These are phyloP conservation scores for Diceros bicornis DNA, from an alignment of 2,797 vertebrate species.

Conservation along the genomic window DNA sequence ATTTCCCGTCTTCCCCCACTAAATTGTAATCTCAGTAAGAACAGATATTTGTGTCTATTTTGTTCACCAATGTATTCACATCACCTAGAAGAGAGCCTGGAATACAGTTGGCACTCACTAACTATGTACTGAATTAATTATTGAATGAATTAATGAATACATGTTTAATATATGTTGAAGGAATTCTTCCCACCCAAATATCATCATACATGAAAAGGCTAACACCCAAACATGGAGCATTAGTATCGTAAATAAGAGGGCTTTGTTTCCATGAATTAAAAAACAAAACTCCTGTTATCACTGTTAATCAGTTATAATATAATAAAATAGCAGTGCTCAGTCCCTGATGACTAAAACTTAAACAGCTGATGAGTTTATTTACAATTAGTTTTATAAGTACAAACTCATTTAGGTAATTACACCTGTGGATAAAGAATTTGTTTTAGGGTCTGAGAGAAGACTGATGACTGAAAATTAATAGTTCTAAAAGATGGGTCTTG, in stretches of 20 bases:
- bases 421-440: slow-evolving; percentile 25
- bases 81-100: background rate
- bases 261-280: background rate
- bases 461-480: background rate
- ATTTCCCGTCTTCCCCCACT: background rate
- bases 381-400: slow-evolving; percentile 29
- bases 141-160: background rate
- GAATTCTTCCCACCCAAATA: background rate
- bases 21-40: background rate
- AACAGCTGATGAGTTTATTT: background rate
- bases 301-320: slow-evolving; percentile 45
- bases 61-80: background rate
- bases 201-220: background rate
- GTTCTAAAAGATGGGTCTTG: background rate
- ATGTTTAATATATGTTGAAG: background rate
- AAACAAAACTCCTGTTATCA: background rate
- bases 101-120: background rate
- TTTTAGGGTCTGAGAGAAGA: background rate
- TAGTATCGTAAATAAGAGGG: background rate
- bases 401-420: slow-evolving; percentile 51
- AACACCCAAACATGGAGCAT: background rate
- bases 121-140: background rate
- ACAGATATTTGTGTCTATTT: background rate
- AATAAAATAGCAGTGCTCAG: background rate
- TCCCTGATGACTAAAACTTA: slow-evolving; percentile 39